These are phyloP conservation scores for Notodromas monacha DNA, from an alignment of 2,888 invertebrate genomes.

Conservation along the genomic window DNA sequence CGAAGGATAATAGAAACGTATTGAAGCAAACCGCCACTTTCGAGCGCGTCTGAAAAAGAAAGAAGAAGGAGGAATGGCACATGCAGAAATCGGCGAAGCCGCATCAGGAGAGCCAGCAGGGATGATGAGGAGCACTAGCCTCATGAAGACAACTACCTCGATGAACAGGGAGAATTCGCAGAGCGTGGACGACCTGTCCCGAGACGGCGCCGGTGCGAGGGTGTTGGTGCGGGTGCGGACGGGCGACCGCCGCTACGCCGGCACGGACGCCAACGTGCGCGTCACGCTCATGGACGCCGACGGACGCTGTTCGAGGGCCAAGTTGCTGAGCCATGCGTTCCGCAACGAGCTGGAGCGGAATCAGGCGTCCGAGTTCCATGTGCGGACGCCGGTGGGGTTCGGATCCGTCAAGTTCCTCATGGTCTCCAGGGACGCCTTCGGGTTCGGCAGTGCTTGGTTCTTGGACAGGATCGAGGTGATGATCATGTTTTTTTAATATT, in stretches of 20 bases:
- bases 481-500: too few species aligned
- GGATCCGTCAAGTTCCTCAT: neutral
- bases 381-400: constrained; percentile 9
- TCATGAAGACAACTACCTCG: too few species aligned
- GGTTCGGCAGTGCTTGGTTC: constrained; percentile 1
- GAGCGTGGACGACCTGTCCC: too few species aligned
- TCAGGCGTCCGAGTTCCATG: constrained; percentile 14
- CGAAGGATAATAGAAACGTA: too few species aligned
- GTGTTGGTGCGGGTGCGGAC: constrained; percentile 16
- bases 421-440: neutral
- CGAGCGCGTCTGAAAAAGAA: too few species aligned
- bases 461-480: constrained; percentile 1
- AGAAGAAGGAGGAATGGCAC: too few species aligned
- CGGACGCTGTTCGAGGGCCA: constrained; percentile 13
- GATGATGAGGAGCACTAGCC: too few species aligned
- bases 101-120: too few species aligned
- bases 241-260: constrained; percentile 16
- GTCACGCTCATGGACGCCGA: constrained; percentile 15
- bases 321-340: constrained; percentile 15
- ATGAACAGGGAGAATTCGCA: neutral
- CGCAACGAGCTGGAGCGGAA: constrained; percentile 15
- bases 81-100: too few species aligned
- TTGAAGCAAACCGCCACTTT: too few species aligned
- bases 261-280: constrained; percentile 17
- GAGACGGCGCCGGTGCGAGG: too few species aligned